Base-by-base conservation (phyloP, 2,888 invertebrate genomes). In the Chrysotoxum bicinctum region DNA sequence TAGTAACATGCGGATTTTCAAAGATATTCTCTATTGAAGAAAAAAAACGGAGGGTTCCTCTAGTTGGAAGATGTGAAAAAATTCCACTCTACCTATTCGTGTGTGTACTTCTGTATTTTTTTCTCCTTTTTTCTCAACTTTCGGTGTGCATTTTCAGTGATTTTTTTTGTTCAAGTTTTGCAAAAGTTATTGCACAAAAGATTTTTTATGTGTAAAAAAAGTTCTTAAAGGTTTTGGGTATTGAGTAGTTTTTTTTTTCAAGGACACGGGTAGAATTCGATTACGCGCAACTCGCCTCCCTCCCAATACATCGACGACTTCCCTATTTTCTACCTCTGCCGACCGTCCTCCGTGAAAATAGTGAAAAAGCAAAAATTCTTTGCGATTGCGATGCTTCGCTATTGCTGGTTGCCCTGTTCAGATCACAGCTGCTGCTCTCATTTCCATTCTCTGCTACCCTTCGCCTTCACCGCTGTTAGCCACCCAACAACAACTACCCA, bases 211-310 rank as follows among this genome's bases (percentile, higher is more conserved):
- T 50, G n/a, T 16, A 37, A 68, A 69, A 69, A 54, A 37, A 6
- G 9, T 21, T 37, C 48, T 48, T 19, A 56, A 64, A 64, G 60
- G 66, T 77, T 62, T 64, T 72, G 77, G 72, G 69, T 48, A 58
- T 60, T 64, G 54, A 60, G 32, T 73, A 70, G 81, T 78, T 75
- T 72, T 52, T 86, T 74, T 84, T 87, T 88, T 87, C 88, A 87
- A 87, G 88, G 87, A 87, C 88, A 88, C 80, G 83, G 82, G 79
- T 79, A 84, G 80, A 87, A 87, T 77, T 80, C 80, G 80, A 85
- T 85, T 85, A 85, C 85, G 76, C 79, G 85, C 76, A 77, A 69
- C 76, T 66, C 66, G 32, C 50, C 58, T 35, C 64, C 75, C 69
- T 32, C 40, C 19, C 60, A 21, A 52, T 64, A 14, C 54, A 21